A percentile compares a stretch with the other conserved stretches of the same genome.
These are phyloP conservation scores for Notodonta ziczac DNA, from an alignment of 2,888 invertebrate genomes.

Conservation along the genomic window DNA sequence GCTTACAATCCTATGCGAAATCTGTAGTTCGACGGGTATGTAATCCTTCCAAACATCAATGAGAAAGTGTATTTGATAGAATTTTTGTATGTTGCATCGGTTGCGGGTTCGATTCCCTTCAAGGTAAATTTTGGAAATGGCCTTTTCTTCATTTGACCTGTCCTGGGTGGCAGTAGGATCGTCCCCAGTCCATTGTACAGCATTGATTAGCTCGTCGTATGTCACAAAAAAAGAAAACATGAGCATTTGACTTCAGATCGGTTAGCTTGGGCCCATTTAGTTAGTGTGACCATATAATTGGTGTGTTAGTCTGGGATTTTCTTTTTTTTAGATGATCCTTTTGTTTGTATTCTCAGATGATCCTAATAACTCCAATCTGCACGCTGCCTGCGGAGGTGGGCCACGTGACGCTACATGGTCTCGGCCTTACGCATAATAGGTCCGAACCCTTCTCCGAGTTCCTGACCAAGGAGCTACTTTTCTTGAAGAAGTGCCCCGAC, in stretches of 20 bases:
- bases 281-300: no score
- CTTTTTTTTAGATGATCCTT: no score
- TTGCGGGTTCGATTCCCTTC: no score
- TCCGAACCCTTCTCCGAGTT: slow-evolving; percentile 38
- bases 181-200: no score
- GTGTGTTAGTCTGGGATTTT: no score
- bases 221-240: no score
- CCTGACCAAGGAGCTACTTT: slow-evolving; percentile 36
- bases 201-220: no score
- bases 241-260: no score
- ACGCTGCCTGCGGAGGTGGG: slow-evolving; percentile 59
- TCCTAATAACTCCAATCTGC: slow-evolving; percentile 69
- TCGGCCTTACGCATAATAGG: slow-evolving; percentile 56
- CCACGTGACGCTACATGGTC: slow-evolving; percentile 62
- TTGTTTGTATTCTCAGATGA: slow-evolving; percentile 42
- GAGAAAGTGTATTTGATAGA: slow-evolving; percentile 1
- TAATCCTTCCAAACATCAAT: slow-evolving; percentile 12
- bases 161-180: no score
- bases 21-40: slow-evolving; percentile 54
- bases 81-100: neutral
- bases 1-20: slow-evolving; percentile 50
- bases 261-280: no score
- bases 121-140: no score
- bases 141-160: no score
- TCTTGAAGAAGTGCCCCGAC: slow-evolving; percentile 26